phyloP scores from a whole-genome alignment of 2,113 vertebrate genomes.

The Xyrauchen texanus region DNA sequence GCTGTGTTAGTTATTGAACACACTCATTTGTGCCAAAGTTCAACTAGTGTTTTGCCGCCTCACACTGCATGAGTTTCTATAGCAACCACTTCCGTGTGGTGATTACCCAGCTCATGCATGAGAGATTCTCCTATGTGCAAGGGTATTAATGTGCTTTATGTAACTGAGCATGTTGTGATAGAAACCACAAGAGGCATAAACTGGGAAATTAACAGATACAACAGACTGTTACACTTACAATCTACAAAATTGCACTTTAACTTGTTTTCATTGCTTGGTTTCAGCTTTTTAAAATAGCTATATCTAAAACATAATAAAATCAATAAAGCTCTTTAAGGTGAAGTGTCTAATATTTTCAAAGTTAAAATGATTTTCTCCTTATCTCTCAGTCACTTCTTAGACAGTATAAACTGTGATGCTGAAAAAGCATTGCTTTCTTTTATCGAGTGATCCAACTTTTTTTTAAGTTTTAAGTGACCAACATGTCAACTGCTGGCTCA shows the following conservation, averaged over 20 bases:
- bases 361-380: too few relatives aligned
- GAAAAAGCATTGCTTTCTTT: too few relatives aligned
- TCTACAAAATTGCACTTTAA: not conserved
- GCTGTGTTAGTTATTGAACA: not conserved
- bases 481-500: too few relatives aligned
- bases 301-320: not conserved
- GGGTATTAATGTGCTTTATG: slow-evolving; percentile 31
- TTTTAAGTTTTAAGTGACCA: too few relatives aligned
- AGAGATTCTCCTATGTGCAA: slow-evolving; percentile 28
- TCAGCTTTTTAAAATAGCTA: not conserved
- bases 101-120: slow-evolving; percentile 47
- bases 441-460: too few relatives aligned
- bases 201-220: not conserved
- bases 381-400: too few relatives aligned
- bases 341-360: too few relatives aligned
- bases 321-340: not conserved
- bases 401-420: too few relatives aligned
- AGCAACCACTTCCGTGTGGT: slow-evolving; percentile 60
- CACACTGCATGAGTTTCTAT: slow-evolving; percentile 59
- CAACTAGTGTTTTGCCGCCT: slow-evolving; percentile 41
- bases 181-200: not conserved
- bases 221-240: not conserved
- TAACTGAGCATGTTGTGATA: slow-evolving; percentile 12
- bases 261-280: not conserved
- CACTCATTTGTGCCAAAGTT: slow-evolving; percentile 41